Evolutionary conservation across 2,888 invertebrate species (phyloP).

Genomic region (Scaptomyza reducta): DNA sequence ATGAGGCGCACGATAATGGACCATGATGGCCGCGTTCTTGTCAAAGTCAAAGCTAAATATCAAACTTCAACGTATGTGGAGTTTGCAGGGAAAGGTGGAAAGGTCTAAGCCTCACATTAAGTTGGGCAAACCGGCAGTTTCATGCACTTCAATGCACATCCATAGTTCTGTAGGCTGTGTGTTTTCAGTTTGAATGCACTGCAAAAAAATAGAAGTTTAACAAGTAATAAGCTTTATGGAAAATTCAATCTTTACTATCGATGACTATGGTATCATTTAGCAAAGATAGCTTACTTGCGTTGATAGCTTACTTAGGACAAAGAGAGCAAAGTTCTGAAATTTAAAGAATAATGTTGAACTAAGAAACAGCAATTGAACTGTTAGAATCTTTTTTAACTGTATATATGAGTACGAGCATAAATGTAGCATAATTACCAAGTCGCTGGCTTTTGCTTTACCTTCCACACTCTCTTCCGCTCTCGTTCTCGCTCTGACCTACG

Average conservation of each 20-base stretch:
- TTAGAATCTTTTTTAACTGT: constrained; percentile 1
- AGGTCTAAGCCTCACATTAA: constrained; percentile 20
- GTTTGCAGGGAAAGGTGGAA: constrained; percentile 6
- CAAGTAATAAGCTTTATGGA: not conserved
- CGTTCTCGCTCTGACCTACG: not conserved
- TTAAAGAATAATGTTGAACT: no score
- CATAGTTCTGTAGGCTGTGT: constrained; percentile 63
- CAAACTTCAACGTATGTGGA: constrained; percentile 32
- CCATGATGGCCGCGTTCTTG: constrained; percentile 75
- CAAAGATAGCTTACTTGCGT: no score
- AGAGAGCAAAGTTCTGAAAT: no score
- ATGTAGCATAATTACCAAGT: constrained; percentile 74
- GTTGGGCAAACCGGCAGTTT: constrained; percentile 25
- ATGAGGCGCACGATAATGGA: constrained; percentile 71
- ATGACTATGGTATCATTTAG: no score
- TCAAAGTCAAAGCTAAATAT: constrained; percentile 70
- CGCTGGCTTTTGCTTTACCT: constrained; percentile 33
- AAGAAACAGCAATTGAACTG: not conserved
- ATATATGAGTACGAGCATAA: constrained; percentile 43
- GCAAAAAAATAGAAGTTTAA: not conserved
- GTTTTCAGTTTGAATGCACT: constrained; percentile 22
- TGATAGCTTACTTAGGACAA: no score
- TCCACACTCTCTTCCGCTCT: not conserved
- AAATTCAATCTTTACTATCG: no score
- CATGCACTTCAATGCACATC: constrained; percentile 66